These are phyloP conservation scores for Tragelaphus eurycerus DNA, from an alignment of 2,797 vertebrate genomes.

Conservation along the genomic window DNA sequence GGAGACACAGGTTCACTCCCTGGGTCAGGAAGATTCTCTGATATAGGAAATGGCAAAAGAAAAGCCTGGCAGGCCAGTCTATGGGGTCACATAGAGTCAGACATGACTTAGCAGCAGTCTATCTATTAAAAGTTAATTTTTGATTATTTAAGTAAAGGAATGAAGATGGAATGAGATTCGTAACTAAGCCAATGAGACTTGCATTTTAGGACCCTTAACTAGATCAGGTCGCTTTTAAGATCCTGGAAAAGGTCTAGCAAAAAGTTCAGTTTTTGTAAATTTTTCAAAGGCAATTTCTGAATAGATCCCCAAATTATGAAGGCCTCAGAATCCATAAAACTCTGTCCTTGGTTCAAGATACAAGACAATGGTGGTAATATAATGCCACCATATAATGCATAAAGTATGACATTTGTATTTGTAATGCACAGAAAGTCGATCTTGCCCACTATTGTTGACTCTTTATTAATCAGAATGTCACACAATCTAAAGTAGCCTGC, in stretches of 20 bases:
- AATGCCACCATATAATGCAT: background rate
- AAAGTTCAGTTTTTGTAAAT: background rate
- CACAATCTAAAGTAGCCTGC: conserved; percentile 44
- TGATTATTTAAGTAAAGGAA: background rate
- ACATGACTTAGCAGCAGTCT: background rate
- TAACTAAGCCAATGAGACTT: background rate
- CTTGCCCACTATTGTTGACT: conserved; percentile 30
- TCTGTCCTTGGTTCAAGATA: background rate
- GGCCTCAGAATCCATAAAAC: background rate
- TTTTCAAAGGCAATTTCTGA: background rate
- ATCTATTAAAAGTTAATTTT: background rate
- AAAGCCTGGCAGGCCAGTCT: background rate
- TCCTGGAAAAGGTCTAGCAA: background rate
- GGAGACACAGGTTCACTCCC: background rate
- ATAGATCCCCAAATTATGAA: background rate
- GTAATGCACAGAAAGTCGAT: conserved; percentile 37
- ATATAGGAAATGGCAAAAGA: background rate
- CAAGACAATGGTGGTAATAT: background rate
- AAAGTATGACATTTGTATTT: conserved; percentile 45
- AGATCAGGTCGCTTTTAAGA: background rate
- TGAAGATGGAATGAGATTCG: background rate
- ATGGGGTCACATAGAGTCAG: background rate
- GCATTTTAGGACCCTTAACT: background rate
- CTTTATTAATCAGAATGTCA: conserved; percentile 70
- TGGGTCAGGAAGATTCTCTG: background rate